Conservation (phyloP, 2,888 invertebrate species). For the Steinernema scapterisci region DNA sequence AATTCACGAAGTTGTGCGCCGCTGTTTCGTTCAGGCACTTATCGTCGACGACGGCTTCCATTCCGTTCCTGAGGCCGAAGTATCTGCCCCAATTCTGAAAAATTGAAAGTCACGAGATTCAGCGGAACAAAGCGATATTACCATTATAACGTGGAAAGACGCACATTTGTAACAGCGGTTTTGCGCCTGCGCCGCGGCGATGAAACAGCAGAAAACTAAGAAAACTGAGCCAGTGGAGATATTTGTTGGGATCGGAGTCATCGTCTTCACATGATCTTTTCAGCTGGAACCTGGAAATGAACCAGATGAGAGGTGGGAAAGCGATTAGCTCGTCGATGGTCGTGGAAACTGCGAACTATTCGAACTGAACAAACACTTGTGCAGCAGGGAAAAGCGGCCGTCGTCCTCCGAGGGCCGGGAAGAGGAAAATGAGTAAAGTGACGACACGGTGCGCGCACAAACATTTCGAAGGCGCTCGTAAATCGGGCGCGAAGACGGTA, state of each 20-base stretch:
- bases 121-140: neutral
- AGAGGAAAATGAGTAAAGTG: neutral
- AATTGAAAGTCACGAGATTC: neutral
- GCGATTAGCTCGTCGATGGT: constrained; percentile 5
- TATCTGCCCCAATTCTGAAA: constrained; percentile 1
- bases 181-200: neutral
- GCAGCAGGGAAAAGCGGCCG: constrained; percentile 5
- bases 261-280: neutral
- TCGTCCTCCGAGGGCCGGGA: neutral
- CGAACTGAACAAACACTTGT: constrained; percentile 19
- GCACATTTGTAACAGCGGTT: constrained; percentile 23
- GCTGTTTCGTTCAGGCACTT: constrained; percentile 5
- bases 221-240: neutral
- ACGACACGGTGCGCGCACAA: neutral
- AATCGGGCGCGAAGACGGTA: constrained; percentile 19
- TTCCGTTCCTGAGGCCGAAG: neutral
- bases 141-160: constrained; percentile 7
- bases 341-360: neutral
- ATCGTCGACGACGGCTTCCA: constrained; percentile 13
- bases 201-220: too few species aligned
- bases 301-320: neutral
- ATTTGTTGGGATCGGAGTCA: neutral
- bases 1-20: neutral
- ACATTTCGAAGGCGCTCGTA: neutral
- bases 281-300: neutral